Conservation (phyloP, 2,888 invertebrate genomes). For the Limnephilus rhombicus region DNA sequence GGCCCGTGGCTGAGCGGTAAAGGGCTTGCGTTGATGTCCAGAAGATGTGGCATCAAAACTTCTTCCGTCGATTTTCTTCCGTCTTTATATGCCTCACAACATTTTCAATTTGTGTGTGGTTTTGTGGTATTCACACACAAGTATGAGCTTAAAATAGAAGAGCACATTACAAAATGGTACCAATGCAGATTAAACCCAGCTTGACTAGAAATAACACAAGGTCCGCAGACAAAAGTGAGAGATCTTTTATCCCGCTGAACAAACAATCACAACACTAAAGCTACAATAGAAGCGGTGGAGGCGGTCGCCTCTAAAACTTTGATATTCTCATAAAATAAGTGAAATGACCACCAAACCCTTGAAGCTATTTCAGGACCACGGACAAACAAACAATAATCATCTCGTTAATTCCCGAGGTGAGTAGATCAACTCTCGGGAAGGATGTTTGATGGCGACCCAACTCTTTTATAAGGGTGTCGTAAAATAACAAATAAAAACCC, state of each 20-base stretch:
- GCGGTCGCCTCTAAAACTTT: constrained; percentile 39
- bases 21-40: too few species aligned
- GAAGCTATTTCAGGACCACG: constrained; percentile 52
- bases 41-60: too few species aligned
- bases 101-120: too few species aligned
- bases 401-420: constrained; percentile 33
- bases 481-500: constrained; percentile 37
- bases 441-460: neutral
- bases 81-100: too few species aligned
- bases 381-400: constrained; percentile 48
- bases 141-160: neutral
- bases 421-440: neutral
- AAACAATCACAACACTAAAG: constrained; percentile 18
- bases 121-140: neutral
- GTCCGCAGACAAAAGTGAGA: constrained; percentile 3
- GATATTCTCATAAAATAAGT: constrained; percentile 47
- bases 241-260: constrained; percentile 21
- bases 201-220: neutral
- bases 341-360: constrained; percentile 33
- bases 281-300: constrained; percentile 14
- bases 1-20: too few species aligned
- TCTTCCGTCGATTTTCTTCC: too few species aligned
- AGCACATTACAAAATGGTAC: neutral
- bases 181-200: constrained; percentile 27
- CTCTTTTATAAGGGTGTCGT: constrained; percentile 20